These are phyloP conservation scores for Petrosia ficiformis DNA, from an alignment of 37 sponge, comb jelly and placozoan species.

Conservation along the genomic window DNA sequence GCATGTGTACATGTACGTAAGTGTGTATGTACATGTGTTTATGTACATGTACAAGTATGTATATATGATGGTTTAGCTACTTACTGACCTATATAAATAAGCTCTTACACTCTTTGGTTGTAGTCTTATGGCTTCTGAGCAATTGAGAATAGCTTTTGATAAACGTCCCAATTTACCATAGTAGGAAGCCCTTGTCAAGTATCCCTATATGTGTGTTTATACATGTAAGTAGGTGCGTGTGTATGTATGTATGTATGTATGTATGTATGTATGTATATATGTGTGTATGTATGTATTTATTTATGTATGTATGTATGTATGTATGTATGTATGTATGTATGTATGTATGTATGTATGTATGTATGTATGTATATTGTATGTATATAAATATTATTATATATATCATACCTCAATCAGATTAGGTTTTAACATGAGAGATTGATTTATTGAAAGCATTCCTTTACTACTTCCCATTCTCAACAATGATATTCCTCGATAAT, in stretches of 20 bases:
- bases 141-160: constrained; percentile 92
- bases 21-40: neutral
- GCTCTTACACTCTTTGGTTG: constrained; percentile 77
- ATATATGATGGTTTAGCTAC: neutral
- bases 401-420: constrained; percentile 53
- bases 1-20: too few species aligned
- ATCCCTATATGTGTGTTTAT: constrained; percentile 73
- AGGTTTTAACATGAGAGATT: constrained; percentile 78
- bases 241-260: too few species aligned
- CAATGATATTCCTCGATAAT: constrained; percentile 71
- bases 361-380: too few species aligned
- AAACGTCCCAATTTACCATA: constrained; percentile 67
- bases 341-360: neutral
- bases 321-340: neutral
- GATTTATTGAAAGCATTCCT: constrained; percentile 78
- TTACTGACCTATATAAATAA: constrained; percentile 78
- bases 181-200: constrained; percentile 75
- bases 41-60: too few species aligned
- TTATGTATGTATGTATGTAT: too few species aligned
- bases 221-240: too few species aligned
- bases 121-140: constrained; percentile 83
- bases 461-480: constrained; percentile 40
- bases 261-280: too few species aligned
- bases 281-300: too few species aligned
- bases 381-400: neutral